Base-by-base conservation (phyloP, 2,113 vertebrate species). In the Ondatra zibethicus region DNA sequence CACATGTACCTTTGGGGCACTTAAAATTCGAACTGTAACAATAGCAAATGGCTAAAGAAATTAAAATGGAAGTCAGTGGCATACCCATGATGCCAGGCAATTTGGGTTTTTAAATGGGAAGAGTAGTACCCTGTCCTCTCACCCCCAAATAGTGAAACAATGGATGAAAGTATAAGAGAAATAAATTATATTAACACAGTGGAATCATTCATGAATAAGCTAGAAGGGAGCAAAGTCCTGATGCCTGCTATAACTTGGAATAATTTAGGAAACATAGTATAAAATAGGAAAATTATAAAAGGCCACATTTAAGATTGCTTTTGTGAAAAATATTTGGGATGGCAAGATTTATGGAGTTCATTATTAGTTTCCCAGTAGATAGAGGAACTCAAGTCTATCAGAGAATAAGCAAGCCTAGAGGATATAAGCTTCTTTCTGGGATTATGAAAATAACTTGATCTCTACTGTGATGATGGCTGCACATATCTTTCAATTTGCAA, bases 371-470 rank as follows among this genome's bases (percentile, higher is more conserved):
- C 63, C 47, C 29, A 2, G 25, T 5, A 52, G 14, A 72, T 5
- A 52, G 2, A 63, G 33, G 33, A 31, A 87, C 12, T 81, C 7
- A 36, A 31, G 36, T 0, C 1, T 19, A 39, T 11, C 70, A 21
- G 19, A 29, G 27, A 61, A 25, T 61, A 52, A 81, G 39, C 0
- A 21, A 65, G 11, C 5, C 31, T 68, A 76, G 76, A 88, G 9
- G 12, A 70, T 72, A 14, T 5, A 52, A 5, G 10, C 47, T 78
- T 91, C 65, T 61, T 80, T 81, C 23, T 77, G 66, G 92, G 65
- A 61, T 36, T 7, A 92, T 58, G 33, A 81, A 96, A 92, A 52
- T 91, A 12, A 88, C 94, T 47, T 92, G 65, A 96, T 78, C 66
- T 58, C 39, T n/a, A 55, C 33, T 95, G 25, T 85, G 88, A 3